Base-by-base conservation (phyloP, 2,888 invertebrate genomes). In the Diarsia brunnea region DNA sequence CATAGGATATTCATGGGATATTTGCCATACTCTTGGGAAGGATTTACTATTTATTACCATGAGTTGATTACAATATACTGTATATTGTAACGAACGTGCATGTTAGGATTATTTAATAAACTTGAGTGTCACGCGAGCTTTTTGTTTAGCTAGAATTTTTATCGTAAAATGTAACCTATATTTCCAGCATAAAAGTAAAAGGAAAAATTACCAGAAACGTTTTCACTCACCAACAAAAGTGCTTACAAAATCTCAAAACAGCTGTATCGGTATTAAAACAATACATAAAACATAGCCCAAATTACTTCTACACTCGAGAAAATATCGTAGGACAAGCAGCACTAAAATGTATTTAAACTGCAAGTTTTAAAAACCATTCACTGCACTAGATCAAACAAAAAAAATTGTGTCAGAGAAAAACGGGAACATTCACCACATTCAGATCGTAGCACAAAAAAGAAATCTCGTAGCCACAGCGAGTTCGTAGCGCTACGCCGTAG, bases 401-500 rank as follows among this genome's bases (percentile, higher is more conserved):
- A 82, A 79, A 82, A 74, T 75, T 78, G 71, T 82, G 72, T 85
- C 77, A 85, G 75, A 77, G 58, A 65, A 73, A 85, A 87, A 77
- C 64, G 76, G 69, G 82, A 66, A 78, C 80, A 84, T 82, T 75
- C 84, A 81, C 81, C 75, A 77, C 75, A 79, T 81, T 76, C 75
- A 78, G 63, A 71, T 55, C 69, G 75, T 73, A 78, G 75, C 83
- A 84, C 83, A 84, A 87, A 87, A 79, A 82, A 83, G 75, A 73
- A 80, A 83, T 65, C 68, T 82, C 79, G 80, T 82, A 83, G 82
- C 80, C 88, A 89, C 88, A 89, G 87, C 89, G 91, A 88, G 88
- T 79, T 81, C 88, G 91, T 89, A 90, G 88, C 89, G 89, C 90
- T 91, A 91, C 92, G 91, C 79, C 91, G 94, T 91, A 91, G 89